Percentiles rank a stretch among this genome's conserved stretches.
Conservation (phyloP, 2,888 invertebrate species). For the Mythimna impura region DNA sequence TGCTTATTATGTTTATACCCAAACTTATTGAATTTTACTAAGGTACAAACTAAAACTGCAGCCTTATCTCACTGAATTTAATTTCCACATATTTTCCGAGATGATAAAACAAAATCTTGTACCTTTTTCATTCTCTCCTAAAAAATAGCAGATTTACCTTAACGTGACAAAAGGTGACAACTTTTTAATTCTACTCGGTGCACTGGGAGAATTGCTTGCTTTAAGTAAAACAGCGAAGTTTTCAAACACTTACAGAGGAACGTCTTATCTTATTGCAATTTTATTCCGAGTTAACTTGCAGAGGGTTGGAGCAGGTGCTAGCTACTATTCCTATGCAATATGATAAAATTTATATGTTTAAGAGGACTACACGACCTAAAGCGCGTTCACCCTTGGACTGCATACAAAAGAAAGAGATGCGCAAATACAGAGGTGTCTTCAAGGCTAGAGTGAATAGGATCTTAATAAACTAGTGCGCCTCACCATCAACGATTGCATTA, state of each 20-base stretch:
- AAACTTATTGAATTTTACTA: background rate
- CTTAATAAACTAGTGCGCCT: too few species aligned
- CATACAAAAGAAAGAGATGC: too few species aligned
- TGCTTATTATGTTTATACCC: background rate
- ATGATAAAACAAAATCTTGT: background rate
- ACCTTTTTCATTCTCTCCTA: background rate
- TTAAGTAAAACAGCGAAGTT: slow-evolving; percentile 31
- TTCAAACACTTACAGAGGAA: slow-evolving; percentile 24
- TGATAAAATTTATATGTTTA: slow-evolving; percentile 11
- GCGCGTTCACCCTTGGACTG: too few species aligned
- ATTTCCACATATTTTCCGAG: background rate
- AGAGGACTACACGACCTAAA: too few species aligned
- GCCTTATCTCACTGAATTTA: background rate
- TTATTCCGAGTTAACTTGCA: slow-evolving; percentile 31
- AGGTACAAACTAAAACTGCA: background rate
- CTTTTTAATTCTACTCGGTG: slow-evolving; percentile 32
- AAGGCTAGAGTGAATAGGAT: too few species aligned
- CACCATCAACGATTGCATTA: too few species aligned
- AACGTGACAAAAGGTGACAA: slow-evolving; percentile 33
- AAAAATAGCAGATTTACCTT: slow-evolving; percentile 7
- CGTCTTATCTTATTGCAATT: slow-evolving; percentile 34
- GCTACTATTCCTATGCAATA: background rate
- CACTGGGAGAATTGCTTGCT: slow-evolving; percentile 23
- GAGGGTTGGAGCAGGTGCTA: slow-evolving; percentile 12
- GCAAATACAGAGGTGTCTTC: too few species aligned